phyloP scores from a whole-genome alignment of 2,113 vertebrate species.

The Dromas ardeola region DNA sequence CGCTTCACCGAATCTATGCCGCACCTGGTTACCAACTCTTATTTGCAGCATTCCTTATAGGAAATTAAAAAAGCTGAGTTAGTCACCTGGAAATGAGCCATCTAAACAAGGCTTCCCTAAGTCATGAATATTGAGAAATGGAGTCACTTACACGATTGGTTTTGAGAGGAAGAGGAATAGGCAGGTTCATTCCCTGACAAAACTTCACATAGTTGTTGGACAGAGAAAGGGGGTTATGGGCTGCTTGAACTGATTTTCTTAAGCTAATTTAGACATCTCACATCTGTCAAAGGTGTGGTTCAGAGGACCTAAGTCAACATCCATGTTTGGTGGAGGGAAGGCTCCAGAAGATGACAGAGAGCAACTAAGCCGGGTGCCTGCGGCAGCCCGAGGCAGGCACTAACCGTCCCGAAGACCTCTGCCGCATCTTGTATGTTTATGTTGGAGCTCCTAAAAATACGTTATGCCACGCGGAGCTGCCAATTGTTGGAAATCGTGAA shows the following conservation, averaged over 20 bases:
- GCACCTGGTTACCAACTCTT: constrained; percentile 86
- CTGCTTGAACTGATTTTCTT: background rate
- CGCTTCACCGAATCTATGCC: constrained; percentile 79
- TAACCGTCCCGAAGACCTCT: background rate
- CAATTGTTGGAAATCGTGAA: background rate
- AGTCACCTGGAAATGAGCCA: constrained; percentile 81
- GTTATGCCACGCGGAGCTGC: background rate
- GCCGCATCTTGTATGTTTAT: background rate
- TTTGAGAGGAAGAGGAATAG: constrained; percentile 12
- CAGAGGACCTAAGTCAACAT: background rate
- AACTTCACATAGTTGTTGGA: background rate
- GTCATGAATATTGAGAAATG: background rate
- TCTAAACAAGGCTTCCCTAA: constrained; percentile 45
- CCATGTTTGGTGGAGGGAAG: background rate
- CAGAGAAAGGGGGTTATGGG: background rate
- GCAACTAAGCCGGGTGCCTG: background rate
- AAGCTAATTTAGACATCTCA: constrained; percentile 3
- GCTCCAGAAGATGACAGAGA: background rate
- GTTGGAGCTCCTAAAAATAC: background rate
- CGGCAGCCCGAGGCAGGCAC: background rate
- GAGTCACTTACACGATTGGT: background rate
- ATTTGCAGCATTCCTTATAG: constrained; percentile 81
- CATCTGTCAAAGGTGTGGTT: background rate
- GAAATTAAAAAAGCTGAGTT: constrained; percentile 77
- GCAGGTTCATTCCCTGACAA: background rate